These are phyloP conservation scores for Acronicta alni DNA, from an alignment of 2,888 invertebrate genomes.

Conservation along the genomic window DNA sequence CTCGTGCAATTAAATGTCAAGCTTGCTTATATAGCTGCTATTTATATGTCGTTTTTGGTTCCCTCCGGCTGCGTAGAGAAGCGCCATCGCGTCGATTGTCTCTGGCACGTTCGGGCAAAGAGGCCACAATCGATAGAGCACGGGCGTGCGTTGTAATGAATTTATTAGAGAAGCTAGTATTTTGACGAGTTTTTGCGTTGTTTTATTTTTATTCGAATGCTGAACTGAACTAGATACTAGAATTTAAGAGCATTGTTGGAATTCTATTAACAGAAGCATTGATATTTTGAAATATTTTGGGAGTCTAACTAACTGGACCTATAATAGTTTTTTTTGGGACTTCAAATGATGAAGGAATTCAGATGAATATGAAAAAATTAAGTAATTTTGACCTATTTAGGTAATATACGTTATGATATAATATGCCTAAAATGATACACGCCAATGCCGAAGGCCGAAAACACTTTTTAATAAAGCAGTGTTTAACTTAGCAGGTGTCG, in stretches of 20 bases:
- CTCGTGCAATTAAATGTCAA: conserved; percentile 17
- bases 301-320: too few species aligned
- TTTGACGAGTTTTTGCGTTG: conserved; percentile 57
- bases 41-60: conserved; percentile 58
- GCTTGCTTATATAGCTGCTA: conserved; percentile 33
- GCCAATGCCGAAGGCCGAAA: too few species aligned
- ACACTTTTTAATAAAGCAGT: too few species aligned
- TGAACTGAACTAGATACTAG: conserved; percentile 22
- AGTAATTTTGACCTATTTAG: too few species aligned
- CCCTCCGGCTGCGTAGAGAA: conserved; percentile 81
- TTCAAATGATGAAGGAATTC: too few species aligned
- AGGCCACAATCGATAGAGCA: conserved; percentile 89
- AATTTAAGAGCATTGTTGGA: conserved; percentile 13
- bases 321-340: too few species aligned
- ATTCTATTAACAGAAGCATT: background rate
- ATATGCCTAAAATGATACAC: too few species aligned
- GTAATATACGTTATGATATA: too few species aligned
- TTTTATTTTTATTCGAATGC: conserved; percentile 47
- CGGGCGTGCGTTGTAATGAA: conserved; percentile 88
- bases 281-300: background rate
- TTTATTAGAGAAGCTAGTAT: conserved; percentile 83
- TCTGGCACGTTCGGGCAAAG: conserved; percentile 87
- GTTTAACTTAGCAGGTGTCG: too few species aligned
- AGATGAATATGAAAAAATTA: too few species aligned
- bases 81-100: conserved; percentile 88